Percentiles rank a stretch among this genome's conserved stretches.
Conservation (phyloP, 2,797 vertebrate genomes). For the Enoplosus armatus region DNA sequence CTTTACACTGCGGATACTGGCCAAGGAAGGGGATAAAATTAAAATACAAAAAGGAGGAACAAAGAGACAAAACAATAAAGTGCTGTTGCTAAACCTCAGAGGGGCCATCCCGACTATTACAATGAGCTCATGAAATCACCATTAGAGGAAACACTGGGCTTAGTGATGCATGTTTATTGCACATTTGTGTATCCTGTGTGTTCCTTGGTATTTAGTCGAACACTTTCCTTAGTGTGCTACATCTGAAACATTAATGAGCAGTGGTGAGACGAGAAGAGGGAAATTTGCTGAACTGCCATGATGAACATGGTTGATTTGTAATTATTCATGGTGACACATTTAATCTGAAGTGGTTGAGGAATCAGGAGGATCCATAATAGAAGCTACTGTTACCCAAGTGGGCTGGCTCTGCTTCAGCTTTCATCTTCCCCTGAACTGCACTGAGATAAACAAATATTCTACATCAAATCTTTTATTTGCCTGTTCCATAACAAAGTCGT, state of each 20-base stretch:
- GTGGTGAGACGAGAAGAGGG: constrained; percentile 44
- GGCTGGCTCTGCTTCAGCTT: constrained; percentile 12
- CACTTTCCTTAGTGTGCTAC: constrained; percentile 37
- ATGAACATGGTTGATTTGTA: constrained; percentile 66
- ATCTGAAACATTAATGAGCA: constrained; percentile 75
- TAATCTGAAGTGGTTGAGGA: constrained; percentile 65
- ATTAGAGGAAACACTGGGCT: constrained; percentile 40
- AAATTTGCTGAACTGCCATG: constrained; percentile 50
- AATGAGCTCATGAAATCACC: constrained; percentile 48
- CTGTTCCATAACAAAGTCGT: constrained; percentile 2
- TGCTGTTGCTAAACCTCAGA: constrained; percentile 24
- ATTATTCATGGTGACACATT: constrained; percentile 73
- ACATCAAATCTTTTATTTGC: constrained; percentile 3
- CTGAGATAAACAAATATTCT: constrained; percentile 28
- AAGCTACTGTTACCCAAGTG: constrained; percentile 21
- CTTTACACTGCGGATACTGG: constrained; percentile 30
- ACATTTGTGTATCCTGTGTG: constrained; percentile 39
- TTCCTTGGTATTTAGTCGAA: constrained; percentile 48
- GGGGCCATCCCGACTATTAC: constrained; percentile 31
- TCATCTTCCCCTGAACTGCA: constrained; percentile 21
- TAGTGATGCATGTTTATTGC: constrained; percentile 49
- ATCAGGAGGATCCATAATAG: constrained; percentile 29
- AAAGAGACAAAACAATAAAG: constrained; percentile 32
- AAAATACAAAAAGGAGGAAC: constrained; percentile 25
- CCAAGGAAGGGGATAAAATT: constrained; percentile 20